phyloP scores from a whole-genome alignment of 2,113 vertebrate genomes.

The Perca flavescens region DNA sequence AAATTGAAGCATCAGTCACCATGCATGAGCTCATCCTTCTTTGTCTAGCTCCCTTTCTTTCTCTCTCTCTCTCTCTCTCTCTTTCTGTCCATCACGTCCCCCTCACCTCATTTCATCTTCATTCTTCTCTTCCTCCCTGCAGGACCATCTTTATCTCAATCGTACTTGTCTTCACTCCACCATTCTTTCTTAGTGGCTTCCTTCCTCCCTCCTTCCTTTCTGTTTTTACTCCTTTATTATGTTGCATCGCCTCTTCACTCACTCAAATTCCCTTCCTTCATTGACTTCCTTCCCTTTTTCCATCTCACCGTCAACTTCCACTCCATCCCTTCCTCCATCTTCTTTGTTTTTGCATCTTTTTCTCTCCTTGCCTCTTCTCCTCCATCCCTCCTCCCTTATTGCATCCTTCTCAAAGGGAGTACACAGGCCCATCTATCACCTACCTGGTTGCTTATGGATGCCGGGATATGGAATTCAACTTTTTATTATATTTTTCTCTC shows the following conservation, averaged over 20 bases:
- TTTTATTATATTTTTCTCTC: constrained; percentile 15
- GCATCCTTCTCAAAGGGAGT: neutral
- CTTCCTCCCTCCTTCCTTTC: constrained; percentile 1
- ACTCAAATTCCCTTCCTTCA: neutral
- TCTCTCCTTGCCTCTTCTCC: neutral
- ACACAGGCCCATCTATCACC: constrained; percentile 36
- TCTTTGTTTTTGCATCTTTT: neutral
- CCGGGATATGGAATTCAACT: constrained; percentile 12
- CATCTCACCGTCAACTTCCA: neutral
- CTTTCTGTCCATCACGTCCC: too few species aligned
- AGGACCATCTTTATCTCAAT: neutral
- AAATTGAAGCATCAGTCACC: too few species aligned
- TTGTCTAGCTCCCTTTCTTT: too few species aligned
- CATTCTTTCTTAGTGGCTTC: neutral
- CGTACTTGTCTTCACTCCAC: neutral
- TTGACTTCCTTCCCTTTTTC: neutral
- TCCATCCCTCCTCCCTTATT: neutral
- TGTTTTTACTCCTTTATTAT: constrained; percentile 3
- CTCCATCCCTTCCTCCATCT: neutral
- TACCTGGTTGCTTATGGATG: constrained; percentile 30
- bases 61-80: too few species aligned
- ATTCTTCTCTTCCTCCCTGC: neutral
- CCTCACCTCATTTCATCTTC: too few species aligned
- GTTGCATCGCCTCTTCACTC: neutral
- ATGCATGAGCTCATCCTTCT: too few species aligned